A percentile compares a stretch with the other conserved stretches of the same genome.
Conservation (phyloP, 2,888 invertebrate genomes). For the Hypsopygia costalis region DNA sequence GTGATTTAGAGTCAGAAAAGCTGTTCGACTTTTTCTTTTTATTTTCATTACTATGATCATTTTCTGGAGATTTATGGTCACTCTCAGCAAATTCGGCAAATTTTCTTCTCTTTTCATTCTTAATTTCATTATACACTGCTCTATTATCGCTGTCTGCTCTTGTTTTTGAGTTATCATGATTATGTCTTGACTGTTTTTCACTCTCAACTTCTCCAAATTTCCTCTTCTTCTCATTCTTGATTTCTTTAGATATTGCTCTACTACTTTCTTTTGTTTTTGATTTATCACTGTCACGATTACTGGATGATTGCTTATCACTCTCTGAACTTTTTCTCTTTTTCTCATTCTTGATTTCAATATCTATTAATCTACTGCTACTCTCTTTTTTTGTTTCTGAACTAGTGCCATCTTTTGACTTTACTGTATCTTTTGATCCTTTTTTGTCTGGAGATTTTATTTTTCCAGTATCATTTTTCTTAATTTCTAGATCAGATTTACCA, state of each 20-base stretch:
- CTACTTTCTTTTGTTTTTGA: conserved; percentile 10
- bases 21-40: conserved; percentile 26
- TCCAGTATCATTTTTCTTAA: conserved; percentile 7
- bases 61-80: conserved; percentile 9
- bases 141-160: conserved; percentile 13
- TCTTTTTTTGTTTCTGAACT: conserved; percentile 8
- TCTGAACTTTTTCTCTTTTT: too few species aligned
- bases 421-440: conserved; percentile 1
- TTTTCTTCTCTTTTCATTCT: conserved; percentile 40
- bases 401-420: conserved; percentile 4
- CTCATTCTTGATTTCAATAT: too few species aligned
- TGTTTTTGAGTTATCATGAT: conserved; percentile 14
- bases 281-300: too few species aligned
- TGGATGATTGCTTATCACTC: too few species aligned
- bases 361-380: too few species aligned
- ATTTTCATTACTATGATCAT: conserved; percentile 16
- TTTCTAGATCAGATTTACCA: conserved; percentile 9
- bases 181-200: not conserved
- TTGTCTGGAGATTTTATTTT: conserved; percentile 10
- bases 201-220: too few species aligned
- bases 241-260: conserved; percentile 12
- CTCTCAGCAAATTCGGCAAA: conserved; percentile 50
- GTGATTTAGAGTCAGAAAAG: not conserved
- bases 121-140: conserved; percentile 27
- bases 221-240: conserved; percentile 17